Evolutionary conservation across 2,888 invertebrate species (phyloP).

Genomic region (Orthonychiurus folsomi): DNA sequence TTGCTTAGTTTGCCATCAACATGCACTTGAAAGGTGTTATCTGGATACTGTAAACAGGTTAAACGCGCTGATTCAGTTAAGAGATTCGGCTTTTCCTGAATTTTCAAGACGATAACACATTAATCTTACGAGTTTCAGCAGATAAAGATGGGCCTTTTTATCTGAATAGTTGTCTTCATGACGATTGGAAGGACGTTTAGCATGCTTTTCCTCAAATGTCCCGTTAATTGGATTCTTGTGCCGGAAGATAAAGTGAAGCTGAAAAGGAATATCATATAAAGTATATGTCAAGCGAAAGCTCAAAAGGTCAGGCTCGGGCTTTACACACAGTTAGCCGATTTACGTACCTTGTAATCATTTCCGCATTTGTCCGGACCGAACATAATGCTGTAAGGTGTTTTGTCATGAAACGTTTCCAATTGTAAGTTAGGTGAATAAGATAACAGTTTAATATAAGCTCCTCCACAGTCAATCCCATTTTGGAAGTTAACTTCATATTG

Average conservation of each 20-base stretch:
- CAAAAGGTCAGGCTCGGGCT: not conserved
- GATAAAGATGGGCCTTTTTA: conserved; percentile 82
- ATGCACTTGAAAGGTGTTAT: conserved; percentile 33
- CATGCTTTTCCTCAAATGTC: conserved; percentile 85
- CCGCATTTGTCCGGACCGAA: conserved; percentile 99
- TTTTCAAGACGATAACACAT: not conserved
- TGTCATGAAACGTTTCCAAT: conserved; percentile 79
- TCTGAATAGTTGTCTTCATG: conserved; percentile 82
- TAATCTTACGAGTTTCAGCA: conserved; percentile 50
- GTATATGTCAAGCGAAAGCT: too few species aligned
- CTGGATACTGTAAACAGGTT: conserved; percentile 43
- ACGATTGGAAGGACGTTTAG: conserved; percentile 77
- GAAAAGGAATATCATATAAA: conserved; percentile 40
- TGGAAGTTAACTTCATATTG: conserved; percentile 91
- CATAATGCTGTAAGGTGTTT: conserved; percentile 97
- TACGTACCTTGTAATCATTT: conserved; percentile 73
- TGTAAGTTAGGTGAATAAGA: conserved; percentile 59
- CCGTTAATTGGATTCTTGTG: conserved; percentile 91
- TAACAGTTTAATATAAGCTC: conserved; percentile 90
- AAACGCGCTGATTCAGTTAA: too few species aligned
- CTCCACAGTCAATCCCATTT: conserved; percentile 97
- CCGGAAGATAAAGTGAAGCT: conserved; percentile 78
- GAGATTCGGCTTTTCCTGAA: not conserved
- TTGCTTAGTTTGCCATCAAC: conserved; percentile 51
- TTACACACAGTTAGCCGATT: not conserved